Evolutionary conservation across 37 sponge, comb jelly and placozoan genomes (phyloP), one percentile per base, ranked within the genome.

Genomic region (Oscarella lobularis): DNA sequence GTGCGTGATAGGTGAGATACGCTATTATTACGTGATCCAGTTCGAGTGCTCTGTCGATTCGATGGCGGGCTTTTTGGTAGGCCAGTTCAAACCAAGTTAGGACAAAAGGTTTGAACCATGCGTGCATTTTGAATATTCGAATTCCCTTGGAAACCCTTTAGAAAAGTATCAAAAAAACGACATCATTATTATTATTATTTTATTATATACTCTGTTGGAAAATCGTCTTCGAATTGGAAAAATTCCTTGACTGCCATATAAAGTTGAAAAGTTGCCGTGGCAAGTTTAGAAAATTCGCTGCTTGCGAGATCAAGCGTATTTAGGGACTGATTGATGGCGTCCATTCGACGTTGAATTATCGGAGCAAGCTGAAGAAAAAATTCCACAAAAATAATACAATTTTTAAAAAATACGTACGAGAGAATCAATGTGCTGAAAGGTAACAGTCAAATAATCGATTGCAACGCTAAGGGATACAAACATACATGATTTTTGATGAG

Each of bases 91-190:
- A 74, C 87, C 87, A 86, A 5, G 36, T 41, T 1, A 33, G 20
- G 41, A 86, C 87, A 27, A 40, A 66, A 32, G 14, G 36, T 37
- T 78, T 75, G 67, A 86, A 86, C 83, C 83, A 86, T 33, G 29
- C 1, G 38, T 82, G 83, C 3, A 14, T 73, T 2, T 69, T 70
- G 60, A 20, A 48, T n/a, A n/a, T n/a, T n/a, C n/a, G n/a, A n/a
- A n/a, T n/a, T n/a, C n/a, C n/a, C n/a, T n/a, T n/a, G n/a, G n/a
- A n/a, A n/a, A n/a, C n/a, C n/a, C n/a, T n/a, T n/a, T n/a, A n/a
- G n/a, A n/a, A n/a, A n/a, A n/a, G n/a, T n/a, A n/a, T n/a, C n/a
- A n/a, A n/a, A n/a, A n/a, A n/a, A n/a, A n/a, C n/a, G n/a, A n/a
- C n/a, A n/a, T n/a, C n/a, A n/a, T n/a, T n/a, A n/a, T n/a, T n/a